Evolutionary conservation across 2,113 vertebrate genomes (phyloP), one percentile per base, ranked within the genome.

Genomic region (Chroicocephalus ridibundus): DNA sequence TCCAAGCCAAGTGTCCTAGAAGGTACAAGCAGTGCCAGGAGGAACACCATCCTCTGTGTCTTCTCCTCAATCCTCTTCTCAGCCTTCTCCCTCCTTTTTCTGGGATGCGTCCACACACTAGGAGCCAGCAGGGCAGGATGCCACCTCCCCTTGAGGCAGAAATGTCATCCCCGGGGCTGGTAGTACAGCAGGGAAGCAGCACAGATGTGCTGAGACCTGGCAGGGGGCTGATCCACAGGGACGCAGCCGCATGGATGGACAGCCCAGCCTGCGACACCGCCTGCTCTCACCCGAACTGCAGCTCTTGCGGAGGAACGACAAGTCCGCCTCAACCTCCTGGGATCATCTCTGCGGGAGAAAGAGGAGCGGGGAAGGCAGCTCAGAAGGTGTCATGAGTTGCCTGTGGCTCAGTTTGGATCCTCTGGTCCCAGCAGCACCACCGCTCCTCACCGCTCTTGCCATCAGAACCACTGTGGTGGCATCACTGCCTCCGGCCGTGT

Each of bases 231-330:
- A 76, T 85, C 38, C 58, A 42, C 46, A 26, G 64, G 32, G 17
- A 7, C 31, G 54, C 40, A 77, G 57, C 20, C 5, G 0, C 49
- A 19, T 12, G 75, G 38, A 83, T 20, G 27, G 38, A 69, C 60
- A 92, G 65, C 65, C 75, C 36, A 31, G 46, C 36, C 77, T 2
- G 0, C 3, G 2, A 1, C 0, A 0, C 10, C 0, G 0, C 36
- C 55, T 32, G 38, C n/a, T 76, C 32, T 49, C 47, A 60, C 54
- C 42, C 65, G 38, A 42, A 29, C 62, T 58, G 66, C 62, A 82
- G 61, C 31, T 71, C 57, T 42, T 34, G 42, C 7, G 31, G 44
- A 83, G 15, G 58, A 86, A 46, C 16, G 5, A 32, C 47, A 38
- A 46, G 54, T 38, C n/a, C 80, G 76, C 47, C 29, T 51, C 44